A percentile compares a stretch with the other conserved stretches of the same genome.
phyloP scores from a whole-genome alignment of 2,888 invertebrate genomes.

The Carterocephalus palaemon region DNA sequence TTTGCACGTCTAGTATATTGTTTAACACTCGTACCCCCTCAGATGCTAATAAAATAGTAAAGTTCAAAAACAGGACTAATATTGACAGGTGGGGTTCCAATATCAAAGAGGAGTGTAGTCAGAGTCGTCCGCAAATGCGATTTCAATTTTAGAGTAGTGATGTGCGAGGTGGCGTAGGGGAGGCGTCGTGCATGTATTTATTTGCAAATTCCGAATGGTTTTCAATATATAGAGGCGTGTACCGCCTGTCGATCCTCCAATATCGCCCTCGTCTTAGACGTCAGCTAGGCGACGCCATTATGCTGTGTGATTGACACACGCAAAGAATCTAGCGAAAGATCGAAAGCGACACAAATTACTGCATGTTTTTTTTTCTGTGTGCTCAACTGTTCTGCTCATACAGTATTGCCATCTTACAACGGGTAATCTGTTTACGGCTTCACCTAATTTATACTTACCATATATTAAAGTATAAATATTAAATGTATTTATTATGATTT shows the following conservation, averaged over 20 bases:
- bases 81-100: conserved; percentile 31
- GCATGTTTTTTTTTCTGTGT: too few relatives aligned
- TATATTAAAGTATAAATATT: too few relatives aligned
- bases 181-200: conserved; percentile 69
- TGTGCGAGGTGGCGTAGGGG: conserved; percentile 54
- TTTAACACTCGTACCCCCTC: too few relatives aligned
- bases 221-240: conserved; percentile 74
- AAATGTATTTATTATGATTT: too few relatives aligned
- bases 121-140: conserved; percentile 60
- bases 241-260: conserved; percentile 74
- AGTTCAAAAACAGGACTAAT: conserved; percentile 18
- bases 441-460: too few relatives aligned
- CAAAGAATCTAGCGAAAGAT: conserved; percentile 37
- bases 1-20: too few relatives aligned
- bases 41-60: conserved; percentile 14
- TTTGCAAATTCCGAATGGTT: conserved; percentile 75
- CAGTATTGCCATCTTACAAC: too few relatives aligned
- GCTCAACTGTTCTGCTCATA: too few relatives aligned
- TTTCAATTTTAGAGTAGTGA: conserved; percentile 69
- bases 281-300: conserved; percentile 67
- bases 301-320: conserved; percentile 66
- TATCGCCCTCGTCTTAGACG: conserved; percentile 67
- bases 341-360: too few relatives aligned
- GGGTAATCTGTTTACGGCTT: too few relatives aligned
- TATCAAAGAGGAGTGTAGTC: conserved; percentile 55